Percentiles rank a stretch among this genome's conserved stretches.
These are phyloP conservation scores for Zaprionus lachaisei DNA, from an alignment of 1,140 invertebrate species.

Conservation along the genomic window DNA sequence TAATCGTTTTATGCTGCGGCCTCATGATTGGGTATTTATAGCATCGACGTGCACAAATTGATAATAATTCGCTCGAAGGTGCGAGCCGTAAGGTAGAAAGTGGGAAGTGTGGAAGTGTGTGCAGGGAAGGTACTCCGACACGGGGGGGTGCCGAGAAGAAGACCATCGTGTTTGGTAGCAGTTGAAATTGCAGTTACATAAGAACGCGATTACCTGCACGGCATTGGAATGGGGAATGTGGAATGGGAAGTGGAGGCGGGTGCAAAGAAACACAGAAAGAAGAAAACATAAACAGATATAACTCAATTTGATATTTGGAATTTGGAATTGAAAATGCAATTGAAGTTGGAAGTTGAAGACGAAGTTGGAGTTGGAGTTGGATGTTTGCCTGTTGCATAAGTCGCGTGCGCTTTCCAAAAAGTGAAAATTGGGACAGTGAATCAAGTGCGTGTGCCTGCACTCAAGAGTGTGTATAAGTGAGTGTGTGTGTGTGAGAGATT, in stretches of 20 bases:
- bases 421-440: constrained; percentile 63
- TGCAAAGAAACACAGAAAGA: background rate
- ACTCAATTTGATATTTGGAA: background rate
- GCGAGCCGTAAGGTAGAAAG: constrained; percentile 67
- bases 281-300: background rate
- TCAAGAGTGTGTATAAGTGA: constrained; percentile 5
- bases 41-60: constrained; percentile 78
- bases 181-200: constrained; percentile 28
- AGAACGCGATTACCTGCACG: constrained; percentile 19
- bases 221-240: constrained; percentile 5
- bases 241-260: no score
- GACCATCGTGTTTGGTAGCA: constrained; percentile 1
- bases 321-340: constrained; percentile 19
- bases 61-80: constrained; percentile 70
- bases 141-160: background rate
- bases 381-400: constrained; percentile 41
- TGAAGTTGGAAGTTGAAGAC: constrained; percentile 2
- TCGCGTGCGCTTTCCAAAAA: constrained; percentile 59
- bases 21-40: constrained; percentile 69
- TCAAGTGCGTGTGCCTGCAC: constrained; percentile 25
- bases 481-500: constrained; percentile 11
- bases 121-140: background rate
- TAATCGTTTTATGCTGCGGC: constrained; percentile 31
- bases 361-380: background rate
- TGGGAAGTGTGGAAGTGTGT: constrained; percentile 37